Evolutionary conservation across 92 coral and sea anemone species (phyloP), one percentile per base, ranked within the genome.

Genomic region (Phenganax subtilis): DNA sequence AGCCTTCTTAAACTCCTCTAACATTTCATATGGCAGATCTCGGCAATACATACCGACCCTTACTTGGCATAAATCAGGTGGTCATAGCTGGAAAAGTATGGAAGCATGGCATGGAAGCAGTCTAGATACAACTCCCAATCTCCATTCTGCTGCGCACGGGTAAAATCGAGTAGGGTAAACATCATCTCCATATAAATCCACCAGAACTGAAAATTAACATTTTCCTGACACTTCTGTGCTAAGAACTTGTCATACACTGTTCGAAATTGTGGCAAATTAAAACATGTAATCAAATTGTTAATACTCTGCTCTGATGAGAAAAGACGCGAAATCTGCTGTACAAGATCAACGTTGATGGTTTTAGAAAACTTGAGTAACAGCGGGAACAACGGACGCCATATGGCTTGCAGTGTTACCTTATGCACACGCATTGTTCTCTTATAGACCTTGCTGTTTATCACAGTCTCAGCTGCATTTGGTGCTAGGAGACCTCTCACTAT

Each of bases 111-210:
- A 64, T 82, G 85, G 52, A 88, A 85, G 31, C 85, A 68, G 74
- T 75, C 72, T 74, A 88, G 51, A 82, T 88, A 80, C 83, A 86
- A 56, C 11, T 86, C 75, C 91, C 89, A 86, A 14, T 27, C 62
- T 8, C 86, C 88, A 27, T 83, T 80, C 29, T 89, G 66, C 61
- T 89, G 91, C 11, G 91, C 87, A 9, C 88, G 78, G 9, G 83
- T 86, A 57, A 89, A 86, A 44, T 52, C 57, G 51, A 89, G 85
- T 16, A 89, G 85, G 54, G 56, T 80, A 68, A 80, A 84, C 15
- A 85, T 85, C 91, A 88, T 88, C 44, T 85, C 86, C 86, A 88
- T 81, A 59, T 85, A 88, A 51, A 53, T 52, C 88, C 87, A 88
- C 88, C 86, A 88, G 75, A 75, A 88, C 55, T 12, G 53, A 82